A percentile compares a stretch with the other conserved stretches of the same genome.
Evolutionary conservation across 2,888 invertebrate genomes (phyloP).

Genomic region (Hemithea aestivaria): DNA sequence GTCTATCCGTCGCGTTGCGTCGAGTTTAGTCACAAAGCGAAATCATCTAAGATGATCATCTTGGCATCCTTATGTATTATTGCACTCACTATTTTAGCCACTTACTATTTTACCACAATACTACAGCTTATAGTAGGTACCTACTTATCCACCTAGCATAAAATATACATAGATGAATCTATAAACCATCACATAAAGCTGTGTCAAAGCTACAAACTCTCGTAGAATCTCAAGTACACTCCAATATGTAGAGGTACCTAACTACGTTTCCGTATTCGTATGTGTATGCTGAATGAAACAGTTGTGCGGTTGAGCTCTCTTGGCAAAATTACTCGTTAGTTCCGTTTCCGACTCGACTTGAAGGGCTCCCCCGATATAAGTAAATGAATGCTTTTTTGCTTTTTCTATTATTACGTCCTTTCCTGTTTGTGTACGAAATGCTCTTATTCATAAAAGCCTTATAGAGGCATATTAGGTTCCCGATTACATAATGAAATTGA

Average conservation of each 20-base stretch:
- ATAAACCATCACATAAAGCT: too few species aligned
- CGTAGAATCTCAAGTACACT: too few species aligned
- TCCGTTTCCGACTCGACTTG: conserved; percentile 42
- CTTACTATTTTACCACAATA: too few species aligned
- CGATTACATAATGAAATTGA: conserved; percentile 4
- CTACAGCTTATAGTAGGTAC: too few species aligned
- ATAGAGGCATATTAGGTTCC: not conserved
- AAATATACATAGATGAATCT: too few species aligned
- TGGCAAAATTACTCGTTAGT: conserved; percentile 54
- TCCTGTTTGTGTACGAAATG: not conserved
- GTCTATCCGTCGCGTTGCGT: too few species aligned
- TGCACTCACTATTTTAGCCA: too few species aligned
- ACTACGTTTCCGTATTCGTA: conserved; percentile 3
- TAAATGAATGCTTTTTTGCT: conserved; percentile 19
- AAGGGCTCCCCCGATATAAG: conserved; percentile 27
- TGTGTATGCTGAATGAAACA: conserved; percentile 19
- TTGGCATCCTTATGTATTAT: too few species aligned
- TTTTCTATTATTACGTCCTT: conserved; percentile 12
- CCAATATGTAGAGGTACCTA: not conserved
- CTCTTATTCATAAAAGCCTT: conserved; percentile 3
- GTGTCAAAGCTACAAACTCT: too few species aligned
- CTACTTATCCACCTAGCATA: too few species aligned
- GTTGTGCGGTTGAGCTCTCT: conserved; percentile 35
- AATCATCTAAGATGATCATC: too few species aligned
- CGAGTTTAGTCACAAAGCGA: too few species aligned